Evolutionary conservation across 2,113 vertebrate species (phyloP), one percentile per base, ranked within the genome.

Genomic region (Lipotes vexillifer): DNA sequence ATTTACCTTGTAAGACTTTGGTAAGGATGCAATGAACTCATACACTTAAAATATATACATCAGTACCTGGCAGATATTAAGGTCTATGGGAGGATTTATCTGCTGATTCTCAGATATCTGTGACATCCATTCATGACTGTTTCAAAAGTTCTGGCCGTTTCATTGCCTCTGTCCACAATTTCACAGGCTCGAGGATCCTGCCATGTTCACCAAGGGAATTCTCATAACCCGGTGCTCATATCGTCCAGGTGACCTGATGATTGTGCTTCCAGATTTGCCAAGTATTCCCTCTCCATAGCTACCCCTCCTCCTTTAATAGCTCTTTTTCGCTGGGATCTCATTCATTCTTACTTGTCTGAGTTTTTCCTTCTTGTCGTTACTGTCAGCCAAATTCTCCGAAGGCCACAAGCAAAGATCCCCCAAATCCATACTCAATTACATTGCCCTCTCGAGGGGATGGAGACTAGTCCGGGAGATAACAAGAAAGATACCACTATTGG

Each of bases 361-460:
- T 96, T 98, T 93, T 85, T 61, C 46, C 41, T 94, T 91, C 93
- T 81, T 93, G 94, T 93, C 61, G 38, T 78, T 71, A 89, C 87
- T 92, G 23, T 94, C 81, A 92, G 63, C 61, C 80, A 95, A 69
- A 92, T 65, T 96, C 82, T 86, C 94, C 77, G 36, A 87, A 88
- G 89, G 46, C 68, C 72, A 72, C 41, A 59, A 41, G 65, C 75
- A 95, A 93, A 96, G 69, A 68, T 95, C 44, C 71, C 78, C 85
- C 90, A 94, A 92, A 94, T 97, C 85, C 72, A 57, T 11, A 4
- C 78, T 93, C 93, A 77, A 88, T 82, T 87, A 61, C 71, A 69
- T 55, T 21, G 57, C 33, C 63, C 66, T 71, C 80, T 84, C n/a
- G 2, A 27, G 85, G 88, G 66, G 36, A 65, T 33, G 25, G 63